phyloP scores from a whole-genome alignment of 2,888 invertebrate species.

The Scaeva pyrastri region DNA sequence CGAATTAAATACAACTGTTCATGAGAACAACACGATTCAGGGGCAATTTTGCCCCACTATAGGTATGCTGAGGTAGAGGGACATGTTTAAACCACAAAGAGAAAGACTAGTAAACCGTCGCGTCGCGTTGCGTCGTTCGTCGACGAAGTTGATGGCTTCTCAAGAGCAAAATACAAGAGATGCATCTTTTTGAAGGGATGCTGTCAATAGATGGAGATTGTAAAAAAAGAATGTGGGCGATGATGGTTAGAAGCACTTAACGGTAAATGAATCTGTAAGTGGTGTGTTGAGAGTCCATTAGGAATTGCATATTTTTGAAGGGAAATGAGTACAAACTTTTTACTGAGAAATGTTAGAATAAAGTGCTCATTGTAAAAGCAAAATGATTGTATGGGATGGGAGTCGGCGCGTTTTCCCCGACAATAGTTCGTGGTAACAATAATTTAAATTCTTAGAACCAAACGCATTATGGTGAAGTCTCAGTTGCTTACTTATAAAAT shows the following conservation, averaged over 20 bases:
- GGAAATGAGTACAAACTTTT: constrained; percentile 62
- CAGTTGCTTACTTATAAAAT: no score
- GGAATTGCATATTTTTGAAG: constrained; percentile 53
- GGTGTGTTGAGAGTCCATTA: constrained; percentile 65
- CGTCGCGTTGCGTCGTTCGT: no score
- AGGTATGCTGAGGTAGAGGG: no score
- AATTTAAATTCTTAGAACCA: no score
- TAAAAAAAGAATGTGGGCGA: constrained; percentile 41
- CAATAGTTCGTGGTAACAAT: no score
- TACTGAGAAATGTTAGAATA: not conserved
- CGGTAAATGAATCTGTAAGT: constrained; percentile 69
- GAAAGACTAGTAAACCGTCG: not conserved
- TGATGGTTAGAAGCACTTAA: constrained; percentile 68
- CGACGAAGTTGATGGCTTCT: constrained; percentile 49
- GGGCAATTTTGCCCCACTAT: constrained; percentile 49
- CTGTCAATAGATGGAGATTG: constrained; percentile 48
- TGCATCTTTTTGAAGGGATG: constrained; percentile 60
- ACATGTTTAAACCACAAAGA: constrained; percentile 13
- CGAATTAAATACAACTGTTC: constrained; percentile 54
- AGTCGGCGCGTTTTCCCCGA: no score
- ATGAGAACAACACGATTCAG: constrained; percentile 50
- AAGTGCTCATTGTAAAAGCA: not conserved
- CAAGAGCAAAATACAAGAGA: constrained; percentile 63
- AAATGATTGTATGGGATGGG: not conserved
- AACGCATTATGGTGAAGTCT: no score